Evolutionary conservation across 2,113 vertebrate genomes (phyloP), one percentile per base, ranked within the genome.

Genomic region (Steatornis caripensis): DNA sequence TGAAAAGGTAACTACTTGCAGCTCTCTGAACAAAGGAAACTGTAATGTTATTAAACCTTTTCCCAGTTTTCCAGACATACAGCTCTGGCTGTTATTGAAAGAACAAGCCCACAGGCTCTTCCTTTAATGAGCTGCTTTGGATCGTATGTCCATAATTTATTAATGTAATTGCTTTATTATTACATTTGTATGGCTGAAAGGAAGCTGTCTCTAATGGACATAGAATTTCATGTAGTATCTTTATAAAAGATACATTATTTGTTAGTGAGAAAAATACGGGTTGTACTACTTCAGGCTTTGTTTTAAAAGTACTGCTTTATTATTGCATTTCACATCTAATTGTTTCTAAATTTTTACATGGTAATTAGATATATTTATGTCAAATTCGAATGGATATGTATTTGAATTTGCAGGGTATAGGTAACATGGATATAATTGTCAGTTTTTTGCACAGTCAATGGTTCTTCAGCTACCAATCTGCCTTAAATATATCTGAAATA

Each of bases 1-100:
- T 91, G 86, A 83, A 76, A 95, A 96, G 96, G 95, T 94, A 96
- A 98, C 98, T 98, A 98, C 98, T 98, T 97, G 95, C 94, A 97
- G 91, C 87, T 95, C 84, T 92, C 87, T 76, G 95, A 96, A 96
- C 95, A 95, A 97, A 96, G 96, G 93, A 68, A 68, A 75, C 90
- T 94, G 69, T 97, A 97, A 97, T 96, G 89, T 95, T 95, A 95
- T 96, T 96, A 97, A 97, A 97, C 95, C 93, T 97, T 96, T 96
- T 96, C 96, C 96, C 72, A 84, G 76, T 95, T 97, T 97, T 95
- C 95, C 95, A 95, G 93, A 95, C 93, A 6, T 93, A 89, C 80
- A 91, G 84, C 92, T 95, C 94, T 97, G 87, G 51, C 91, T 96
- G 60, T 95, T 97, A 95, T 82, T 98, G 97, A 88, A 96, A 95